A percentile compares a stretch with the other conserved stretches of the same genome.
Conservation (phyloP, 1,140 invertebrate species). For the Zaprionus africanus region DNA sequence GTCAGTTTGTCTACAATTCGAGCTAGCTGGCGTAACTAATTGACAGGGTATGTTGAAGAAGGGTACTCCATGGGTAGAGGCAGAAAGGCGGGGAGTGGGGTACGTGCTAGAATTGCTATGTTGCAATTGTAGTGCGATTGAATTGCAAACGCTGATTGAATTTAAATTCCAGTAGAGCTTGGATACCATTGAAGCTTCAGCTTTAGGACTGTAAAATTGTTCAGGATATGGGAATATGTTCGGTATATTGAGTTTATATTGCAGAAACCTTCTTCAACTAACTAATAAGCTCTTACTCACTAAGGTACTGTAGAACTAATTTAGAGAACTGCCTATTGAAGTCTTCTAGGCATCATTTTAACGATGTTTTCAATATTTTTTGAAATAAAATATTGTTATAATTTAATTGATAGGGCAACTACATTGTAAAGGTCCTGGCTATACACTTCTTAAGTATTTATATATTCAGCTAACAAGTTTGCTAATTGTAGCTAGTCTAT, state of each 20-base stretch:
- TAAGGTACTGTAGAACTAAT: neutral
- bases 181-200: neutral
- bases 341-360: no score
- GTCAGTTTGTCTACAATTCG: neutral
- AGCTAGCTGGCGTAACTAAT: conserved; percentile 39
- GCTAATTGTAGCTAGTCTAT: neutral
- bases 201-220: neutral
- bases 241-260: no score
- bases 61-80: neutral
- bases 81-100: neutral
- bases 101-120: neutral
- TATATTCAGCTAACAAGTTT: neutral
- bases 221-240: neutral
- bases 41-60: conserved; percentile 25
- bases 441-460: no score
- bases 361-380: no score
- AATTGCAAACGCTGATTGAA: neutral
- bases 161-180: no score
- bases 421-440: no score
- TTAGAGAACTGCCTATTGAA: neutral
- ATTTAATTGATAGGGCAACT: no score
- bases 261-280: no score
- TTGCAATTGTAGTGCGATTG: neutral
- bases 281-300: no score
- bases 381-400: no score